Conservation (phyloP, 64 coral and sea anemone genomes). For the Stichodactyla helianthus region DNA sequence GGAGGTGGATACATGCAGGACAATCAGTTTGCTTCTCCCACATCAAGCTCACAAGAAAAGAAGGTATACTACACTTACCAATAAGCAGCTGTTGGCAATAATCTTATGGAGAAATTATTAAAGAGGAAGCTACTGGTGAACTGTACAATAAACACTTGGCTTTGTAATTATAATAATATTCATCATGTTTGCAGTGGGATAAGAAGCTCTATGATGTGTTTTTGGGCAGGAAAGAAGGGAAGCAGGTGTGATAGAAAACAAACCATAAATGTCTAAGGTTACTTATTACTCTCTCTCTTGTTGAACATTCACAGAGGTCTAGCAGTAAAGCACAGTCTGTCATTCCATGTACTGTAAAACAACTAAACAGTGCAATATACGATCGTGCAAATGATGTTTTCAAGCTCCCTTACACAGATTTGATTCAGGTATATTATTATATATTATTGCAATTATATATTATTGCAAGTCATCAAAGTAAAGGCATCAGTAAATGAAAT, state of each 20-base stretch:
- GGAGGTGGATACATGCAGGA: slow-evolving; percentile 84
- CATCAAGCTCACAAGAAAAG: slow-evolving; percentile 71
- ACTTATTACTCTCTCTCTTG: not conserved
- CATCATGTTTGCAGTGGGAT: too few species aligned
- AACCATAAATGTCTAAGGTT: not conserved
- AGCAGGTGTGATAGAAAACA: too few species aligned
- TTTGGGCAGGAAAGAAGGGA: too few species aligned
- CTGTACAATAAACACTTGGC: too few species aligned
- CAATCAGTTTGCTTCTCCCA: slow-evolving; percentile 62
- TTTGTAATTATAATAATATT: too few species aligned
- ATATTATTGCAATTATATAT: not conserved
- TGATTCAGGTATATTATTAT: slow-evolving; percentile 61
- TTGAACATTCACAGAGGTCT: slow-evolving; percentile 35
- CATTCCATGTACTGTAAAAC: slow-evolving; percentile 72
- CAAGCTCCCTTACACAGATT: slow-evolving; percentile 53
- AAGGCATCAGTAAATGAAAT: too few species aligned
- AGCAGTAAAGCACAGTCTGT: slow-evolving; percentile 59
- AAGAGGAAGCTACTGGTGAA: too few species aligned
- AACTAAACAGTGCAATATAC: slow-evolving; percentile 73
- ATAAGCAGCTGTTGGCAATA: too few species aligned
- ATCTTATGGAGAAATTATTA: too few species aligned
- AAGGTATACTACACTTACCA: slow-evolving; percentile 35
- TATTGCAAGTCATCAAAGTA: too few species aligned
- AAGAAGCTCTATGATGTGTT: too few species aligned
- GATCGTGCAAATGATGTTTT: slow-evolving; percentile 57